Evolutionary conservation across 2,113 vertebrate species (phyloP).

Genomic region (Triplophysa siluroides): DNA sequence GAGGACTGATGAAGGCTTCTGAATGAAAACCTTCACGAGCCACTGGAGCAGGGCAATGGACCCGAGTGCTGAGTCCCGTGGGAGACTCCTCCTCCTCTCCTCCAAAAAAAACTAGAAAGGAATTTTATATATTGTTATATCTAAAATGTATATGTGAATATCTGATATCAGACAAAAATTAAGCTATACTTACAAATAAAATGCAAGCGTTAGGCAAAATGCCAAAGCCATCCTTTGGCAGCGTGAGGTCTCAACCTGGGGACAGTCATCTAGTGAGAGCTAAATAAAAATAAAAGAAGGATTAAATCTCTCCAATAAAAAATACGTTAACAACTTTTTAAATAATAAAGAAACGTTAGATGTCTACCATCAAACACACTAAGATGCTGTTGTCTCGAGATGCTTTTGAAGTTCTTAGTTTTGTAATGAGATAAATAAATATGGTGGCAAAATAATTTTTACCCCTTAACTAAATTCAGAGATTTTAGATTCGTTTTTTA

Average conservation of each 20-base stretch:
- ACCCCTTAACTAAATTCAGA: too few species aligned
- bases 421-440: too few species aligned
- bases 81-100: constrained; percentile 22
- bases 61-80: constrained; percentile 45
- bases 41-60: constrained; percentile 20
- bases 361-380: too few species aligned
- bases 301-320: too few species aligned
- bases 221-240: constrained; percentile 19
- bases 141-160: too few species aligned
- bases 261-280: constrained; percentile 8
- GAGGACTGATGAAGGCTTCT: background rate
- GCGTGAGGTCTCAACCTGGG: background rate
- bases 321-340: too few species aligned
- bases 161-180: too few species aligned
- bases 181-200: constrained; percentile 14
- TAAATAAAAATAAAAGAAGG: background rate
- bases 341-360: too few species aligned
- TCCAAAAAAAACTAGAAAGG: constrained; percentile 2
- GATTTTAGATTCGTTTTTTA: too few species aligned
- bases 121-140: background rate
- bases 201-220: constrained; percentile 21
- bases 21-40: background rate
- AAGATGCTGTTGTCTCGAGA: too few species aligned
- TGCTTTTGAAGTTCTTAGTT: too few species aligned
- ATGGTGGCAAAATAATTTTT: too few species aligned